phyloP scores from a whole-genome alignment of 2,113 vertebrate species.

The Elanus axillaris region DNA sequence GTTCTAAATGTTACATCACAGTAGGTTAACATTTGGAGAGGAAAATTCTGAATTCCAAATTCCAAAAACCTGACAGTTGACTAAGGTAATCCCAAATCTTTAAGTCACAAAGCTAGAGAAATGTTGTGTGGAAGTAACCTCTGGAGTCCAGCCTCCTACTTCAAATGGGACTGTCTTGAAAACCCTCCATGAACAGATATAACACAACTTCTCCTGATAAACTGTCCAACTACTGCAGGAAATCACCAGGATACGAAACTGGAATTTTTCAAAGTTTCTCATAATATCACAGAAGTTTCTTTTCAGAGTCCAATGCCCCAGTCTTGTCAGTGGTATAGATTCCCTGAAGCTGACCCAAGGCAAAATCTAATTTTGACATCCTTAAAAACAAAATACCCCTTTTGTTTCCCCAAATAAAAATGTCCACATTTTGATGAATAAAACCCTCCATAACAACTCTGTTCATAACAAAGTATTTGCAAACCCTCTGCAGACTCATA shows the following conservation, averaged over 20 bases:
- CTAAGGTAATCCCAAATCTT: neutral
- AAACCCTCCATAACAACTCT: neutral
- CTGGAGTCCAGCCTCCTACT: neutral
- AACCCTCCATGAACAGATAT: rapidly evolving
- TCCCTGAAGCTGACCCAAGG: neutral
- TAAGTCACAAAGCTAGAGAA: neutral
- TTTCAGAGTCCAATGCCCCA: neutral
- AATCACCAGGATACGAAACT: neutral
- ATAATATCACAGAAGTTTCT: neutral
- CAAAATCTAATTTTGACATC: neutral
- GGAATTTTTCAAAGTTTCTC: neutral
- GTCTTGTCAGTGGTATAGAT: neutral
- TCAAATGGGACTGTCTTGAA: neutral
- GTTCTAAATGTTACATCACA: neutral
- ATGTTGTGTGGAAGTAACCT: neutral
- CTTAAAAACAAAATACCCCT: rapidly evolving
- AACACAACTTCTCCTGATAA: neutral
- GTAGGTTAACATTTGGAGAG: neutral
- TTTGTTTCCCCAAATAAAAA: neutral
- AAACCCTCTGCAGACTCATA: neutral
- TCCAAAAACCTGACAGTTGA: neutral
- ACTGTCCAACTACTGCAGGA: neutral
- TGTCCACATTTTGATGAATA: neutral
- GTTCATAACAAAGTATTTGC: neutral
- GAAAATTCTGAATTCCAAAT: neutral